These are phyloP conservation scores for Sebastes steindachneri DNA, from an alignment of 2,797 vertebrate species.

Conservation along the genomic window DNA sequence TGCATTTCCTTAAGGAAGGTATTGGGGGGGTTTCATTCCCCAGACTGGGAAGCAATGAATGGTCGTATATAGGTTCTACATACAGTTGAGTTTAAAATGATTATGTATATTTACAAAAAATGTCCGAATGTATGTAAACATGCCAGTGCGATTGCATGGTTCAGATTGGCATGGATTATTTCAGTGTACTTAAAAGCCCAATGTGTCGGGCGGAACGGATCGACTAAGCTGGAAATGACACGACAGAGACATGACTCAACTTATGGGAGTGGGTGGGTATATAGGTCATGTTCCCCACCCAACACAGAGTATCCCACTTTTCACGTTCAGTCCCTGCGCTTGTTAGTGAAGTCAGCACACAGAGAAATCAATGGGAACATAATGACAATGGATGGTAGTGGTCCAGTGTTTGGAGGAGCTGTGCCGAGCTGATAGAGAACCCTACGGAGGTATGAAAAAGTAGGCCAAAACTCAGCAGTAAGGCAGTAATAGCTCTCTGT, in stretches of 20 bases:
- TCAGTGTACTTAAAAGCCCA: conserved; percentile 47
- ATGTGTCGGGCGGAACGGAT: conserved; percentile 57
- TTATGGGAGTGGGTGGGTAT: conserved; percentile 69
- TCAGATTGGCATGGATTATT: conserved; percentile 56
- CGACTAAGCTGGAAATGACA: conserved; percentile 67
- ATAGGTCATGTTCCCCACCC: conserved; percentile 70
- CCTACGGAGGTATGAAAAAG: conserved; percentile 31
- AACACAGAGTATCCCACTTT: conserved; percentile 44
- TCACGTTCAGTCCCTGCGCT: conserved; percentile 28
- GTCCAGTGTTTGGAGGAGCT: conserved; percentile 52
- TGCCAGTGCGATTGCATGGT: conserved; percentile 31
- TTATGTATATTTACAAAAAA: background rate
- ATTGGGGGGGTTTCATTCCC: conserved; percentile 32
- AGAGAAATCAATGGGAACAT: conserved; percentile 60
- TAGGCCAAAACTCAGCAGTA: conserved; percentile 56
- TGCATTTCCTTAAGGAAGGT: conserved; percentile 45
- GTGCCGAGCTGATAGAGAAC: conserved; percentile 44
- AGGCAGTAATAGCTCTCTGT: conserved; percentile 28
- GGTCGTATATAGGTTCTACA: background rate
- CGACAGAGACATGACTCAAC: conserved; percentile 67
- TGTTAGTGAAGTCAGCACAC: conserved; percentile 39
- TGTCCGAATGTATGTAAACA: conserved; percentile 2
- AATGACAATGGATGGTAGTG: conserved; percentile 57
- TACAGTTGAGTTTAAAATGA: conserved; percentile 20
- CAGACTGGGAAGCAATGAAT: conserved; percentile 17